Base-by-base conservation (phyloP, 2,797 vertebrate species). In the Microctenopoma stevenorrisi region DNA sequence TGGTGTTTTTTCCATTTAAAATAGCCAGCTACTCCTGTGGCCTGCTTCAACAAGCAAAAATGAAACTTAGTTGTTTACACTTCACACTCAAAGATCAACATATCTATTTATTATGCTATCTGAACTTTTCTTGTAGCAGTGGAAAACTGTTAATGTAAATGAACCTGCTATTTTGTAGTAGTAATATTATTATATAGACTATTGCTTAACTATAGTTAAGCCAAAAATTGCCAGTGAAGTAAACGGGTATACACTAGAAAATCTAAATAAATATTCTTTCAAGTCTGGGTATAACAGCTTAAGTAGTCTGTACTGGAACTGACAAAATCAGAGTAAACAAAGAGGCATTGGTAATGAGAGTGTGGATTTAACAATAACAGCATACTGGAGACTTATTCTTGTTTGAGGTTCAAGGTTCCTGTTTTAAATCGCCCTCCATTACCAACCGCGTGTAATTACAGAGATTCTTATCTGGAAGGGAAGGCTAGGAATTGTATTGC, bases 1-100 rank as follows among this genome's bases (percentile, higher is more conserved):
- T 35, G n/a, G n/a, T 48, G 18, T 46, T 64, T 66, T 75, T 61
- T 54, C 55, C 68, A 76, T 35, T 69, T 62, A 70, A 69, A 66
- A 42, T 35, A 35, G 33, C 33, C 33, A 35, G 33, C 7, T 7
- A 33, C 30, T 33, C 30, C 30, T 72, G 4, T 54, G 15, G 18
- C n/a, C 9, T 18, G 48, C 43, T 51, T 59, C 33, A 35, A 35
- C 7, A 35, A 35, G 33, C 33, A 35, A 35, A 10, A 18, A 47
- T 22, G 30, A 10, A 28, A 50, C 4, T 25, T 11, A 55, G 25
- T 26, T 40, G 10, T 47, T 22, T 26, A 44, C 37, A 74, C 33
- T 40, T 46, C 11, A 48, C 40, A 28, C 9, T 35, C 33, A 35
- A 35, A 8, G 33, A 35, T 35, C 7, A 8, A 1, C 9, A 3